A percentile compares a stretch with the other conserved stretches of the same genome.
Conservation (phyloP, 2,888 invertebrate genomes). For the Sminthurides aquaticus region DNA sequence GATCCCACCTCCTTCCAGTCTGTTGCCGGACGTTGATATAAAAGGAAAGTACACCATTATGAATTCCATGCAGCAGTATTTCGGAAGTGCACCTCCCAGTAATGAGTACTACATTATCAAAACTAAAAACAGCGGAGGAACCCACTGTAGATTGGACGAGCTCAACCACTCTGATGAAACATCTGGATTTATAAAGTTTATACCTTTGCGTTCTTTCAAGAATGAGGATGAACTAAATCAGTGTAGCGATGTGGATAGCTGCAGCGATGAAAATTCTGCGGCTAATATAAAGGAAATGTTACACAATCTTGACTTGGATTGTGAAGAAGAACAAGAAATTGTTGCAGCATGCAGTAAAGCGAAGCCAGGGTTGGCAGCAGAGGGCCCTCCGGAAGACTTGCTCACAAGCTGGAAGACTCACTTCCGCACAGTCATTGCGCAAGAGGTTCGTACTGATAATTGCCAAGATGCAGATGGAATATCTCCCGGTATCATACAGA, state of each 20-base stretch:
- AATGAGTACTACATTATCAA: slow-evolving; percentile 36
- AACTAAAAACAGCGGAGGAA: slow-evolving; percentile 18
- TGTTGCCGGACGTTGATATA: neutral
- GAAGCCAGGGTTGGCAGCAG: slow-evolving; percentile 19
- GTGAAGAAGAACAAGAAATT: slow-evolving; percentile 39
- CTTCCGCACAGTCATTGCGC: slow-evolving; percentile 58
- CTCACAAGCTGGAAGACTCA: slow-evolving; percentile 71
- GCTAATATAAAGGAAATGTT: slow-evolving; percentile 30
- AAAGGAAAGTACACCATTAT: slow-evolving; percentile 39
- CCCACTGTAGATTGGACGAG: slow-evolving; percentile 26
- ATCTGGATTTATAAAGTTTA: slow-evolving; percentile 31
- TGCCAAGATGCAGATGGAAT: slow-evolving; percentile 23
- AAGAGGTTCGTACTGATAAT: slow-evolving; percentile 22
- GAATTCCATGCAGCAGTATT: slow-evolving; percentile 39
- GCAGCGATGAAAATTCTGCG: slow-evolving; percentile 5
- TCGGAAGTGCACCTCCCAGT: slow-evolving; percentile 36
- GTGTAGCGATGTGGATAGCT: neutral
- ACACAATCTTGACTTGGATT: slow-evolving; percentile 29
- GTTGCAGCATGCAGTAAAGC: slow-evolving; percentile 35
- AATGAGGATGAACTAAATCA: neutral
- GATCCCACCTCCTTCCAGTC: neutral
- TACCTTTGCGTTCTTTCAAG: slow-evolving; percentile 5
- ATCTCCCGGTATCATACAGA: slow-evolving; percentile 32
- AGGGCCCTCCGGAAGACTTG: slow-evolving; percentile 54
- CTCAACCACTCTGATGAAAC: slow-evolving; percentile 29